Evolutionary conservation across 1,140 invertebrate genomes (phyloP).

Genomic region (Calephelis virginiensis): DNA sequence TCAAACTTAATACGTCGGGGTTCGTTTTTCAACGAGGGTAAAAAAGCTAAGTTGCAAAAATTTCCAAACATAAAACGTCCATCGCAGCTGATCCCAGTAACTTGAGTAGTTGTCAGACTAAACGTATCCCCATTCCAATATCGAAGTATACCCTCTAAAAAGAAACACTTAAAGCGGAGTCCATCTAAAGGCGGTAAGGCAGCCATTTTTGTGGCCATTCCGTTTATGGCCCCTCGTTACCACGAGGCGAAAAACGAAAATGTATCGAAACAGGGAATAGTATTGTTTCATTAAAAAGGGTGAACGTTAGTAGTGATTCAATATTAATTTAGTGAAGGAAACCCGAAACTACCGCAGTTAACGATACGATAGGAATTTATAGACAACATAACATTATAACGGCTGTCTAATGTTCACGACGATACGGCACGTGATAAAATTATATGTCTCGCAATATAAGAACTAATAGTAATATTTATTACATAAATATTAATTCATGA

Average conservation of each 20-base stretch:
- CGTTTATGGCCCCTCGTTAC: slow-evolving; percentile 53
- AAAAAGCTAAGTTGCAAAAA: too few relatives aligned
- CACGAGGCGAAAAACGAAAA: slow-evolving; percentile 46
- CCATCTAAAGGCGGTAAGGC: slow-evolving; percentile 49
- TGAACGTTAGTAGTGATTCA: slow-evolving; percentile 32
- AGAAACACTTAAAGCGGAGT: slow-evolving; percentile 26
- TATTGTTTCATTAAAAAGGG: slow-evolving; percentile 50
- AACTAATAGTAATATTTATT: neutral
- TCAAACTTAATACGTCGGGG: too few relatives aligned
- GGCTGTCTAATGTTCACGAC: slow-evolving; percentile 14
- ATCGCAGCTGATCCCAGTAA: too few relatives aligned
- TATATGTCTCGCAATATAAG: slow-evolving; percentile 9
- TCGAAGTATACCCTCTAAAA: slow-evolving; percentile 8
- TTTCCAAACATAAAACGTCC: neutral
- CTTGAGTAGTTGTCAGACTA: neutral
- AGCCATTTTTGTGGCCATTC: slow-evolving; percentile 49
- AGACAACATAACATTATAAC: slow-evolving; percentile 16
- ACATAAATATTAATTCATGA: too few relatives aligned
- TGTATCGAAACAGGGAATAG: slow-evolving; percentile 45
- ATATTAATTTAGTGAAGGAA: slow-evolving; percentile 32
- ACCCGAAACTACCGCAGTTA: slow-evolving; percentile 22
- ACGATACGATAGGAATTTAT: slow-evolving; percentile 16
- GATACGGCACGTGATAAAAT: slow-evolving; percentile 12
- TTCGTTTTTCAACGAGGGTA: too few relatives aligned
- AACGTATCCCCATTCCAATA: neutral